Evolutionary conservation across 2,797 vertebrate genomes (phyloP), one percentile per base, ranked within the genome.

Genomic region (Cetoscarus ocellatus): DNA sequence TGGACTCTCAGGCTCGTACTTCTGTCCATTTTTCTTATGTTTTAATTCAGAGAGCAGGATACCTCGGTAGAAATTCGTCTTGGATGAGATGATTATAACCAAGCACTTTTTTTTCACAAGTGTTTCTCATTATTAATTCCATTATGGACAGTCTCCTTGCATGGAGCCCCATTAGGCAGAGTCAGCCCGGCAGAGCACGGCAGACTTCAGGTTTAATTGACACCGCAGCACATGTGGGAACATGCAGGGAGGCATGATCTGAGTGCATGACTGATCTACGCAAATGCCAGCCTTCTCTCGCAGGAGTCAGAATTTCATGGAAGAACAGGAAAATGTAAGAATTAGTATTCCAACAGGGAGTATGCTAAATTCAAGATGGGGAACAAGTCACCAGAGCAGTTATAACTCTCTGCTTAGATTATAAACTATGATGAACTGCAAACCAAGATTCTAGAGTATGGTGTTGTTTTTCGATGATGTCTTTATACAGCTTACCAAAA

Each of bases 131-230:
- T 86, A 90, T 77, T 82, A 88, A 88, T 91, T 86, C 85, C 81
- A 88, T 91, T 88, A 89, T 67, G 60, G 68, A 70, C 55, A 27
- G 70, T 73, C 55, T 88, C 82, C 70, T 72, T 68, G 54, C 75
- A 67, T 48, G 56, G 69, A 74, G 73, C 69, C 80, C 86, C 79
- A 84, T 87, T 85, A 85, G 75, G 75, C 61, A 8, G 75, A 77
- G 64, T 50, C 73, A 55, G 70, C 63, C 63, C 27, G 43, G 75
- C 27, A 40, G 79, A 89, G 87, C 87, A 62, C 73, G 56, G 80
- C 75, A 70, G 76, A 84, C 67, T 85, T 76, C 77, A 40, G 77
- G 40, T 88, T 86, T 92, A 88, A 92, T 85, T 90, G 88, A 91
- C 91, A 88, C 67, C 61, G 3, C 0, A 45, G 77, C 69, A 64